phyloP scores from a whole-genome alignment of 2,797 vertebrate species.

The Brachyalestes nurse region DNA sequence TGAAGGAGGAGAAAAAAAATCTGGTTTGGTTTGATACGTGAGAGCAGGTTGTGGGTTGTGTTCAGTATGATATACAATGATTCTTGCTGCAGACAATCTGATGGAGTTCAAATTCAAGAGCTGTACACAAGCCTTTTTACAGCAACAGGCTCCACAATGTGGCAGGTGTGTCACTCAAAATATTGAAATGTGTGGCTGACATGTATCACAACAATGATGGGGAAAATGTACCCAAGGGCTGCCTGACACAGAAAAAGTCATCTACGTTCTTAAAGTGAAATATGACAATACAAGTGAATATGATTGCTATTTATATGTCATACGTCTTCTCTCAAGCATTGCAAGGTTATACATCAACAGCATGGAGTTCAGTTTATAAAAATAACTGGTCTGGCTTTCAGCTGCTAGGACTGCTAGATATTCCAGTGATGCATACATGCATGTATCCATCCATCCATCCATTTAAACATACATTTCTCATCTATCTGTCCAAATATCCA shows the following conservation, averaged over 20 bases:
- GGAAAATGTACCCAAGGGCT: not conserved
- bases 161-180: slow-evolving; percentile 42
- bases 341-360: not conserved
- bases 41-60: slow-evolving; percentile 13
- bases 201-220: slow-evolving; percentile 21
- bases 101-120: slow-evolving; percentile 43
- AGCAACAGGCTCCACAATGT: not conserved
- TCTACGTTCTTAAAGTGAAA: not conserved
- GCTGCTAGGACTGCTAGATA: not conserved
- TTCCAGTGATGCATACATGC: not conserved
- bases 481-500: not conserved
- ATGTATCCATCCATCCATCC: not conserved
- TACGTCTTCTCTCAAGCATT: not conserved
- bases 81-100: slow-evolving; percentile 17
- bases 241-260: slow-evolving; percentile 16
- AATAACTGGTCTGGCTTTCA: not conserved
- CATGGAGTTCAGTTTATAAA: not conserved
- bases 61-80: not conserved
- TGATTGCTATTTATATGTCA: not conserved
- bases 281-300: slow-evolving; percentile 1
- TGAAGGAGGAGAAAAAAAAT: not conserved
- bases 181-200: slow-evolving; percentile 39
- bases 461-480: not conserved
- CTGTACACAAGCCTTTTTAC: slow-evolving; percentile 23
- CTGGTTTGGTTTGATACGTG: slow-evolving; percentile 17